Evolutionary conservation across 2,113 vertebrate genomes (phyloP).

Genomic region (Semnornis frantzii): DNA sequence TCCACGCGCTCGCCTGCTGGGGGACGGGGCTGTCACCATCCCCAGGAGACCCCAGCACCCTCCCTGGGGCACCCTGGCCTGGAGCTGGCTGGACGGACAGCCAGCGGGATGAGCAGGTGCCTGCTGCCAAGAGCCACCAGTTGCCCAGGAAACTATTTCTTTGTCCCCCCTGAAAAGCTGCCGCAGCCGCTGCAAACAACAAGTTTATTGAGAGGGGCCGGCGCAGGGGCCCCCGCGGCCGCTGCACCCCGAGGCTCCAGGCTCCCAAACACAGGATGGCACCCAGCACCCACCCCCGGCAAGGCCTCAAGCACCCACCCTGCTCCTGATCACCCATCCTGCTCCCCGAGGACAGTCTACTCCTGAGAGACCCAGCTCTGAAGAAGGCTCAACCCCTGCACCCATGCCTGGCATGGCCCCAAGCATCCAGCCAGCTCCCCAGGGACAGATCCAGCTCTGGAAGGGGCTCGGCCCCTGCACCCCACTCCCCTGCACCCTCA

Average conservation of each 20-base stretch:
- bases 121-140: slow-evolving; percentile 45
- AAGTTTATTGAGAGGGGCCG: slow-evolving; percentile 16
- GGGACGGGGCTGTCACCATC: neutral
- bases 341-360: neutral
- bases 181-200: slow-evolving; percentile 16
- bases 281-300: neutral
- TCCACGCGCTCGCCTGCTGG: slow-evolving; percentile 89
- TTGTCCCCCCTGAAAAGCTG: slow-evolving; percentile 41
- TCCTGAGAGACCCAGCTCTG: neutral
- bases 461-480: neutral
- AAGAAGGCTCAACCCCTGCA: neutral
- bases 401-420: too few relatives aligned
- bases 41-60: neutral
- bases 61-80: neutral
- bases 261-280: neutral
- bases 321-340: neutral
- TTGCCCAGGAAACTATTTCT: slow-evolving; percentile 46
- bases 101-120: slow-evolving; percentile 22
- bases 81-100: neutral
- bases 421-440: neutral
- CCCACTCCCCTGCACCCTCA: neutral
- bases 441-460: neutral
- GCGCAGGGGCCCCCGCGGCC: neutral
- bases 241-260: neutral
- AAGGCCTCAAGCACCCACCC: neutral